Conservation (phyloP, 2,797 vertebrate genomes). For the Hoplostethus atlanticus region DNA sequence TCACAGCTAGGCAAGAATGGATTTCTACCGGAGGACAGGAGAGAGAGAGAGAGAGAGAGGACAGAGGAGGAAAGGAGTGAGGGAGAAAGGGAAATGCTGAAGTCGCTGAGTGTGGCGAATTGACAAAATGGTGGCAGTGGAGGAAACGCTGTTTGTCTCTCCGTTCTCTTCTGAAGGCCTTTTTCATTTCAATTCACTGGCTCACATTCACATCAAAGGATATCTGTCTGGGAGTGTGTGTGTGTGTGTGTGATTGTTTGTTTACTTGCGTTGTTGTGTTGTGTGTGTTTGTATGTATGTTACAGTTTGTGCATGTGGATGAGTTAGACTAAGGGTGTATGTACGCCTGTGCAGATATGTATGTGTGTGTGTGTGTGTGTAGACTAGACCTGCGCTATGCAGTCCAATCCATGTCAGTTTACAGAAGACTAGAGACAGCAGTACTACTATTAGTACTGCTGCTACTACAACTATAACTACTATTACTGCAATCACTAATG, state of each 20-base stretch:
- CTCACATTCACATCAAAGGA: constrained; percentile 60
- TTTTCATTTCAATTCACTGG: constrained; percentile 61
- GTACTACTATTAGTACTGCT: too few relatives aligned
- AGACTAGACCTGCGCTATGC: too few relatives aligned
- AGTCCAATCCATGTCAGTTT: too few relatives aligned
- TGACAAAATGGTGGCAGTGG: constrained; percentile 41
- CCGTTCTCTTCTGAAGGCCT: constrained; percentile 39
- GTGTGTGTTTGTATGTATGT: too few relatives aligned
- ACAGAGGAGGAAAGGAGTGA: neutral
- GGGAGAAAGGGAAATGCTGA: constrained; percentile 10
- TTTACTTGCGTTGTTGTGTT: neutral
- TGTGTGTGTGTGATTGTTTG: constrained; percentile 10
- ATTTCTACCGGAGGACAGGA: constrained; percentile 28
- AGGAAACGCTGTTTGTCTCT: constrained; percentile 45
- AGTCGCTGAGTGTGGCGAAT: constrained; percentile 44
- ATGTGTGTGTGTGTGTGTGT: too few relatives aligned
- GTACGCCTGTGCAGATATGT: too few relatives aligned
- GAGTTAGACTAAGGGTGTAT: too few relatives aligned
- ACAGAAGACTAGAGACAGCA: too few relatives aligned
- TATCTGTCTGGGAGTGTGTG: constrained; percentile 44
- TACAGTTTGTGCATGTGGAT: too few relatives aligned
- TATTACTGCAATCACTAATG: too few relatives aligned
- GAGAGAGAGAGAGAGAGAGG: neutral
- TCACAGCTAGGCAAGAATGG: constrained; percentile 15
- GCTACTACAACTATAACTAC: too few relatives aligned